Evolutionary conservation across 2,888 invertebrate genomes (phyloP), one percentile per base, ranked within the genome.

Genomic region (Amphipyra berbera): DNA sequence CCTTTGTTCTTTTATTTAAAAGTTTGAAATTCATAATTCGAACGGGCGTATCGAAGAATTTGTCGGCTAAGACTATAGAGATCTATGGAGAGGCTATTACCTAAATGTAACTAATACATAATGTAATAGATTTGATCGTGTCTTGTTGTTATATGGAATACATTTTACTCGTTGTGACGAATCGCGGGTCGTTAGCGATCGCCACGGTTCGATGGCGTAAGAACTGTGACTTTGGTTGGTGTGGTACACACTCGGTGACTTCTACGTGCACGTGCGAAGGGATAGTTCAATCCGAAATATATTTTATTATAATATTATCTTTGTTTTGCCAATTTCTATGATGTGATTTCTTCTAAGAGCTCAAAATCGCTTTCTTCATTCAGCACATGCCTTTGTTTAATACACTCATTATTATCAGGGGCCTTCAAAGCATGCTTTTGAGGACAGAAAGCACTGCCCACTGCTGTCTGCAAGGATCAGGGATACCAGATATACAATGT

Each of bases 161-260:
- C 83, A 90, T 93, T 92, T 90, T 89, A 93, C 83, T 82, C 82
- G 78, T 85, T 87, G 90, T 90, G 84, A 83, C 93, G 88, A 92
- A 94, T 93, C 78, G 84, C 46, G 65, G 82, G 81, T 90, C 83
- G 90, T 90, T 91, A 90, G 81, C 89, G 83, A 90, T 90, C 86
- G 86, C 79, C 84, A 90, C 89, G 92, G 83, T 89, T 84, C 82
- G 85, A 87, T 89, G 87, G 80, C 78, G 87, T 88, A 88, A 88
- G 85, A 84, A 82, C 82, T 85, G 87, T 84, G 85, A 83, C 88
- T 85, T 78, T 75, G 50, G 61, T 50, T 48, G 53, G 63, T 61
- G 62, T 55, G 38, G 50, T 50, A 14, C 76, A 82, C 82, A 86
- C 87, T 73, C 63, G 59, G 57, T 42, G 81, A 61, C 80, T 84